Conservation (phyloP, 2,113 vertebrate genomes). For the Channa argus region DNA sequence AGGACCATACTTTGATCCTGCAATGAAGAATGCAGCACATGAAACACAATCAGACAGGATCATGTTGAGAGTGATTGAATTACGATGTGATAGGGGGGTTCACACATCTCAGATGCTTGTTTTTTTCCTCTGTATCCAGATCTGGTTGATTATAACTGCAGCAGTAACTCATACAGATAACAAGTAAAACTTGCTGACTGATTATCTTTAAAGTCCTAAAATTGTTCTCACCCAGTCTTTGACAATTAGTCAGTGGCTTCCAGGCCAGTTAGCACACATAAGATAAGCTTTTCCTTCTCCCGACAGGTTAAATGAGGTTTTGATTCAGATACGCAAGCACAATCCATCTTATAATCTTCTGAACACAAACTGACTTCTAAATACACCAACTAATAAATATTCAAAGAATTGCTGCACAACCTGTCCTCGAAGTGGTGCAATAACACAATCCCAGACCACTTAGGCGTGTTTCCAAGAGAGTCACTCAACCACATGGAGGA, state of each 20-base stretch:
- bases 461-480: conserved; percentile 24
- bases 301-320: not conserved
- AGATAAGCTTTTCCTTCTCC: conserved; percentile 12
- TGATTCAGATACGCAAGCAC: accelerated
- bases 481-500: conserved; percentile 30
- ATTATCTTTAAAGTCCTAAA: conserved; percentile 13
- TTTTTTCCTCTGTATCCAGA: conserved; percentile 20
- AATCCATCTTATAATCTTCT: not conserved
- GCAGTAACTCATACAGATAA: not conserved
- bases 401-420: conserved; percentile 3
- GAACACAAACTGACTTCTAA: not conserved
- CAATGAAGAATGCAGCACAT: conserved; percentile 10
- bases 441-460: conserved; percentile 29
- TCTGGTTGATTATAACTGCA: not conserved
- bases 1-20: too few species aligned
- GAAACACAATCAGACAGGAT: conserved; percentile 59
- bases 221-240: conserved; percentile 45
- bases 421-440: conserved; percentile 4
- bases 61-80: conserved; percentile 51
- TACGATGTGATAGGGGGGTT: conserved; percentile 16
- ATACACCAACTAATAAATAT: not conserved
- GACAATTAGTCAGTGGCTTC: conserved; percentile 52
- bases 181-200: conserved; percentile 3
- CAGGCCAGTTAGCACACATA: conserved; percentile 23
- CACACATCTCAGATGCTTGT: not conserved